These are phyloP conservation scores for Thrips palmi DNA, from an alignment of 1,140 invertebrate genomes.

Conservation along the genomic window DNA sequence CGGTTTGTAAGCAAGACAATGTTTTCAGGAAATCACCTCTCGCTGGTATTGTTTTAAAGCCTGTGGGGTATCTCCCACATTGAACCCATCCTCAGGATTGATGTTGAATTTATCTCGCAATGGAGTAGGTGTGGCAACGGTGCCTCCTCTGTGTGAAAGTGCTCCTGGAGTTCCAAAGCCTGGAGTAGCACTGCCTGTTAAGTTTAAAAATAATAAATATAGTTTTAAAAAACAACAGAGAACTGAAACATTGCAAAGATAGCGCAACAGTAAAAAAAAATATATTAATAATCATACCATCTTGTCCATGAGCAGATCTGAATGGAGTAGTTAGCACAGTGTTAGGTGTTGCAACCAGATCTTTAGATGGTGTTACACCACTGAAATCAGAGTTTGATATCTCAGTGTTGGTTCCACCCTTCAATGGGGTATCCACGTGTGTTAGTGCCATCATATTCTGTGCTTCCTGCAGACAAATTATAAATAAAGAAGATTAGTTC, in stretches of 20 bases:
- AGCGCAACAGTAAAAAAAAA: neutral
- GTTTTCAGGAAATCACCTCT: constrained; percentile 24
- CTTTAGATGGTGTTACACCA: constrained; percentile 54
- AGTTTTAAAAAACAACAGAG: no score
- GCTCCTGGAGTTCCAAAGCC: constrained; percentile 29
- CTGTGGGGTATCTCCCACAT: constrained; percentile 43
- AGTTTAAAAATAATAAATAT: constrained; percentile 18
- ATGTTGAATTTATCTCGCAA: constrained; percentile 90
- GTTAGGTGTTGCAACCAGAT: constrained; percentile 74
- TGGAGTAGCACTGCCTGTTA: constrained; percentile 23
- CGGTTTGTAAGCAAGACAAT: neutral
- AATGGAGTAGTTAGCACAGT: constrained; percentile 89
- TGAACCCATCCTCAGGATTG: constrained; percentile 67
- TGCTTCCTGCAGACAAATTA: constrained; percentile 52
- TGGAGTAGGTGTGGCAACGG: constrained; percentile 37
- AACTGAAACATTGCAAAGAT: constrained; percentile 2
- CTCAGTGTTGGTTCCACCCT: constrained; percentile 89
- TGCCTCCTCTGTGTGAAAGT: constrained; percentile 18
- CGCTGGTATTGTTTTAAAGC: constrained; percentile 40
- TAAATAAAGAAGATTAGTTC: neutral
- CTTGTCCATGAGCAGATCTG: constrained; percentile 32
- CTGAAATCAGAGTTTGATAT: constrained; percentile 77
- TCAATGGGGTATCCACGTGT: constrained; percentile 93
- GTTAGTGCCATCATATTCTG: constrained; percentile 97
- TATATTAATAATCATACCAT: constrained; percentile 8